Conservation (phyloP, 2,113 vertebrate genomes). For the Tragelaphus imberbis region DNA sequence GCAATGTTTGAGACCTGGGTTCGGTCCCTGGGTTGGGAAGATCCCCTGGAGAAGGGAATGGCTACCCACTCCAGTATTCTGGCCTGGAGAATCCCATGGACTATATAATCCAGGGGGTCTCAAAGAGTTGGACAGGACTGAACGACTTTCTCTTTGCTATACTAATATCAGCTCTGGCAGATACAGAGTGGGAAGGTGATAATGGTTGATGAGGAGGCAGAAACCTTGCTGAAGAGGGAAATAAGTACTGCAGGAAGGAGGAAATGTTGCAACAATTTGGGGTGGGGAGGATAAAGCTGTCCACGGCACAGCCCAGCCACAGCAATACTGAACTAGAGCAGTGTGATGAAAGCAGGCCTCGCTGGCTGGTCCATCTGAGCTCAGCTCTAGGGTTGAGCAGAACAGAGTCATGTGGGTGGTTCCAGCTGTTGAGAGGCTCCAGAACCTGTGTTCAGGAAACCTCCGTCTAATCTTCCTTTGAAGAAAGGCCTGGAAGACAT, state of each 20-base stretch:
- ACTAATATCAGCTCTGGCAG: not conserved
- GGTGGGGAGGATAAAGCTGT: not conserved
- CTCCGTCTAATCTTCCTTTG: accelerated
- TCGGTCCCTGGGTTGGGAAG: not conserved
- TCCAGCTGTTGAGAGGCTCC: not conserved
- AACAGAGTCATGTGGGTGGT: not conserved
- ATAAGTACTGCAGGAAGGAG: not conserved
- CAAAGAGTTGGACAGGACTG: accelerated
- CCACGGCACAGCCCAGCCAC: not conserved
- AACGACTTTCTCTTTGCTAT: not conserved
- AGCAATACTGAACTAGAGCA: not conserved
- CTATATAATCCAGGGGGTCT: not conserved
- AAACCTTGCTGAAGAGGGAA: not conserved
- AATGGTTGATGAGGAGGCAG: not conserved
- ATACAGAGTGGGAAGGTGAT: not conserved
- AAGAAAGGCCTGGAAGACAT: not conserved
- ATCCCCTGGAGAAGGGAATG: not conserved
- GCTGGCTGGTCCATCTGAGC: accelerated
- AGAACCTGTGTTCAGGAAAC: no score
- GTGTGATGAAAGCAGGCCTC: not conserved
- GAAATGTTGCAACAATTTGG: not conserved
- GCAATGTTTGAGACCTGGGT: not conserved
- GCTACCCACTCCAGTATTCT: not conserved
- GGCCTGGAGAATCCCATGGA: not conserved
- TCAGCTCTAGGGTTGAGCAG: not conserved